Evolutionary conservation across 2,113 vertebrate species (phyloP).

Genomic region (Tragelaphus buxtoni): DNA sequence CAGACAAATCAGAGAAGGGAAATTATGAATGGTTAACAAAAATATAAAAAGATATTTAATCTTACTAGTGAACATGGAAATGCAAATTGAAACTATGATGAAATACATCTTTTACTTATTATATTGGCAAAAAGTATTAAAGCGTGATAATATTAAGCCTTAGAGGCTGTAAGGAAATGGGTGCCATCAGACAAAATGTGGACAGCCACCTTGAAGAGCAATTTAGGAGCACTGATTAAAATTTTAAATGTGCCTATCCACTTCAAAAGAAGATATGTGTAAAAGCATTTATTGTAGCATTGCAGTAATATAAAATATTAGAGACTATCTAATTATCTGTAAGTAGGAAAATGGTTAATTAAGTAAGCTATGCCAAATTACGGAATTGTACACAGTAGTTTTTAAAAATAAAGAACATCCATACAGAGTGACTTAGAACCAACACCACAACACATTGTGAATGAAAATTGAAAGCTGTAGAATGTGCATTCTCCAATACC

Average conservation of each 20-base stretch:
- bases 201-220: not conserved
- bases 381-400: not conserved
- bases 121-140: not conserved
- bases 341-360: not conserved
- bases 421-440: not conserved
- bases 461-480: not conserved
- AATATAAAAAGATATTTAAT: not conserved
- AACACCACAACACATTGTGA: not conserved
- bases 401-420: not conserved
- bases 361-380: not conserved
- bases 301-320: not conserved
- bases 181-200: not conserved
- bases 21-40: not conserved
- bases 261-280: not conserved
- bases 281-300: not conserved
- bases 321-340: not conserved
- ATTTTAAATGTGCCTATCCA: not conserved
- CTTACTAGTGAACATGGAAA: not conserved
- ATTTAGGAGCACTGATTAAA: not conserved
- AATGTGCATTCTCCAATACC: not conserved
- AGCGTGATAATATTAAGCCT: not conserved
- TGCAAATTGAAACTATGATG: not conserved
- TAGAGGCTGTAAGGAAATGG: not conserved
- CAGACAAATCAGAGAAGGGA: not conserved
- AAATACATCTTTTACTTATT: not conserved